Conservation (phyloP, 1,140 invertebrate genomes). For the Lasioglossum albipes region DNA sequence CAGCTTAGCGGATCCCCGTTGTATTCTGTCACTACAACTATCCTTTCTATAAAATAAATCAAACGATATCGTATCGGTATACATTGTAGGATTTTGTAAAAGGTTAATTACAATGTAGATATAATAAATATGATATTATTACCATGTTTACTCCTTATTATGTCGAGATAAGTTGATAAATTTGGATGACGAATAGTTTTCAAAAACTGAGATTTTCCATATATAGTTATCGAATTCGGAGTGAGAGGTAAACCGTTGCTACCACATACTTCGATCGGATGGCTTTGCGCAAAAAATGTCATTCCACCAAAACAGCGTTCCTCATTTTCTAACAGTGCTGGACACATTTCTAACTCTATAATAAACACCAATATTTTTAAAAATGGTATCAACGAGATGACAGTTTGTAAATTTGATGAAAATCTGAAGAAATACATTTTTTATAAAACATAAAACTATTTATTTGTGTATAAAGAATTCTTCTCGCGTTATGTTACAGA, state of each 20-base stretch:
- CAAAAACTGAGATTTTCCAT: constrained; percentile 92
- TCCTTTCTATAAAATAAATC: constrained; percentile 86
- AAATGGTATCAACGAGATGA: not conserved
- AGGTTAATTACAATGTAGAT: not conserved
- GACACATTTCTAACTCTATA: constrained; percentile 70
- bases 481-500: not conserved
- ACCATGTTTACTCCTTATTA: constrained; percentile 97
- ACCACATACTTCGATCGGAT: constrained; percentile 95
- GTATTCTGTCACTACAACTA: constrained; percentile 93
- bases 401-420: not conserved
- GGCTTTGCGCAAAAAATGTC: constrained; percentile 94
- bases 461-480: not conserved
- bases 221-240: constrained; percentile 96
- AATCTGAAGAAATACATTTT: not conserved
- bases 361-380: constrained; percentile 27
- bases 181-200: constrained; percentile 90
- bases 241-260: constrained; percentile 97
- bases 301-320: constrained; percentile 87
- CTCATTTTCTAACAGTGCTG: constrained; percentile 76
- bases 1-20: constrained; percentile 84
- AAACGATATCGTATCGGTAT: constrained; percentile 9
- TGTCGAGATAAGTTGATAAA: constrained; percentile 94
- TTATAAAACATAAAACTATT: not conserved
- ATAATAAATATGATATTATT: constrained; percentile 35
- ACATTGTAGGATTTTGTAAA: constrained; percentile 3